Evolutionary conservation across 2,113 vertebrate species (phyloP).

Genomic region (Labeo catla): DNA sequence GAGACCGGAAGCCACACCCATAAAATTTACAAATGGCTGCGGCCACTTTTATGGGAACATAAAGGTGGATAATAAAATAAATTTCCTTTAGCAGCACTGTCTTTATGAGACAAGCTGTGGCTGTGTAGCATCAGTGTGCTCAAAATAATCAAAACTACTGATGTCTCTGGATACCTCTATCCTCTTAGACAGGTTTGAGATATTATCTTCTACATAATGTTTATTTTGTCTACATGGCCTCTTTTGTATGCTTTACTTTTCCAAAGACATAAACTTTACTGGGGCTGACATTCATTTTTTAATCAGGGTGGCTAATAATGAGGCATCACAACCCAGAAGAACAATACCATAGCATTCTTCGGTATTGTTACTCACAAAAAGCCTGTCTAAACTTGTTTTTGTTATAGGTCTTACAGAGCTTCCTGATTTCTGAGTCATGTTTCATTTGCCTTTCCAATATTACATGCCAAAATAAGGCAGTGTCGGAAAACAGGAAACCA

Average conservation of each 20-base stretch:
- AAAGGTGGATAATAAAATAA: no score
- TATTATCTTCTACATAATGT: background rate
- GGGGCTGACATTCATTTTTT: background rate
- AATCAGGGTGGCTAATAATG: background rate
- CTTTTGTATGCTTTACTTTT: background rate
- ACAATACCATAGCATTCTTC: background rate
- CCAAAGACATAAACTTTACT: background rate
- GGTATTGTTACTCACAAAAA: background rate
- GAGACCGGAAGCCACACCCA: no score
- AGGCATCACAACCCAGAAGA: background rate
- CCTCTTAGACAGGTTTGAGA: background rate
- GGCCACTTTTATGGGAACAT: no score
- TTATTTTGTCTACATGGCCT: constrained; percentile 13
- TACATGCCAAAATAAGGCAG: constrained; percentile 3
- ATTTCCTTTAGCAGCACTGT: background rate
- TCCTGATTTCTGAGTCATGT: background rate
- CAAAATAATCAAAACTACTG: background rate
- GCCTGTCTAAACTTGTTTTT: background rate
- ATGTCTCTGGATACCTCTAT: background rate
- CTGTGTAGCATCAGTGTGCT: background rate
- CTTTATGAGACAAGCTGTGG: background rate
- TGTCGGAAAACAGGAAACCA: background rate
- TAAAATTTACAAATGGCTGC: no score
- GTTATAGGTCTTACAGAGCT: background rate
- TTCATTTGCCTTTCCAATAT: background rate